A percentile compares a stretch with the other conserved stretches of the same genome.
Evolutionary conservation across 2,113 vertebrate species (phyloP).

Genomic region (Synchiropus splendidus): DNA sequence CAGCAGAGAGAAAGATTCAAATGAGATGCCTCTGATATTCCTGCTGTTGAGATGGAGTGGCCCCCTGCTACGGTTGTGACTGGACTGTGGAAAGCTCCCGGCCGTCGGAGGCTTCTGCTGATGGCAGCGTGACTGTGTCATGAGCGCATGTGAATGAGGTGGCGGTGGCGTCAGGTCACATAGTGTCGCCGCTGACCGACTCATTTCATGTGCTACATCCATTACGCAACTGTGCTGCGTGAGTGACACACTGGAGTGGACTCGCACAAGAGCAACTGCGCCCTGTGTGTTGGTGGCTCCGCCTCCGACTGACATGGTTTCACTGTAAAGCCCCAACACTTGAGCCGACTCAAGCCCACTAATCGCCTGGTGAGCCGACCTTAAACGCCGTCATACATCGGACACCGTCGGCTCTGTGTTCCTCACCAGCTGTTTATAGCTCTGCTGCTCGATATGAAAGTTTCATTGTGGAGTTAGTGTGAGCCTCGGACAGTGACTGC

Average conservation of each 20-base stretch:
- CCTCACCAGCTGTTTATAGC: conserved; percentile 33
- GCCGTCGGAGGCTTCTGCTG: no score
- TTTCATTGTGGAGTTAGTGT: conserved; percentile 27
- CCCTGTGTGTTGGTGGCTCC: conserved; percentile 2
- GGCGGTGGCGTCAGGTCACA: no score
- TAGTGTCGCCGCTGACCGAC: no score
- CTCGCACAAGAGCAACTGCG: conserved; percentile 25
- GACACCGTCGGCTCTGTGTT: conserved; percentile 17
- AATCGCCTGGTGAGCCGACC: not conserved
- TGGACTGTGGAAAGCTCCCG: no score
- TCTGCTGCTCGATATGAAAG: conserved; percentile 30
- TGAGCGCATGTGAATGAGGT: conserved; percentile 17
- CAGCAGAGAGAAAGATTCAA: no score
- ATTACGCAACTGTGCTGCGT: no score
- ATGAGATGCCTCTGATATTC: no score
- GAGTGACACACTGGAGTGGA: conserved; percentile 28
- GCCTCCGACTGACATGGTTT: conserved; percentile 10
- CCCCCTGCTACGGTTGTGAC: no score
- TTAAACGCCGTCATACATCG: conserved; percentile 8
- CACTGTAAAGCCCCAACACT: conserved; percentile 5
- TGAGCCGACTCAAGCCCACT: conserved; percentile 8
- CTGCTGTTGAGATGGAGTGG: no score
- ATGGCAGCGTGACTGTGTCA: conserved; percentile 27
- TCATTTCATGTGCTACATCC: no score
- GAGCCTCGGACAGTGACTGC: conserved; percentile 2